Percentiles rank a stretch among this genome's conserved stretches.
These are phyloP conservation scores for Glyptemys insculpta DNA, from an alignment of 2,797 vertebrate genomes.

Conservation along the genomic window DNA sequence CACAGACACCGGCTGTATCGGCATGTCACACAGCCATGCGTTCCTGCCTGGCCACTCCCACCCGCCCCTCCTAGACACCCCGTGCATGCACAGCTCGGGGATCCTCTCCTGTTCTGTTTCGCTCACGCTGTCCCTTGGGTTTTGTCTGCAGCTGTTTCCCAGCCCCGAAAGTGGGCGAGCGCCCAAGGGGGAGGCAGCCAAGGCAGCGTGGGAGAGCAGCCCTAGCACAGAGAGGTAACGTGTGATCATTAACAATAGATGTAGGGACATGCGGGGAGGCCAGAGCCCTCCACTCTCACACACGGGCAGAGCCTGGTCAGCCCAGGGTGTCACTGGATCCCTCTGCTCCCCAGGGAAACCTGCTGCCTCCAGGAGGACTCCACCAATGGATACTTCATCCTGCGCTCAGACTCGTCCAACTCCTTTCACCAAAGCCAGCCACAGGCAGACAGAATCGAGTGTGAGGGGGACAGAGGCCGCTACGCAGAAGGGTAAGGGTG, in stretches of 20 bases:
- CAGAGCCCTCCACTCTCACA: no score
- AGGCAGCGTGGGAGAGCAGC: neutral
- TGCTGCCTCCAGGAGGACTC: neutral
- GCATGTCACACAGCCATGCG: no score
- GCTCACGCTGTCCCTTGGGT: neutral
- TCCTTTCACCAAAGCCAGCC: neutral
- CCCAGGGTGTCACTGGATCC: neutral
- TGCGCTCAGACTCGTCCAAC: neutral
- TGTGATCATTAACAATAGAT: neutral
- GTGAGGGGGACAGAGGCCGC: neutral
- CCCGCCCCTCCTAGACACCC: rapidly evolving
- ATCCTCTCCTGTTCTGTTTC: neutral
- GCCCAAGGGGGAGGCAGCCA: neutral
- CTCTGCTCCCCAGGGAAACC: neutral
- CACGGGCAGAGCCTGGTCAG: neutral
- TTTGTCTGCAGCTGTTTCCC: neutral
- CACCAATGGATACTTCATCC: neutral
- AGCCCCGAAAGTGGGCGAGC: neutral
- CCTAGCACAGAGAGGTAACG: slow-evolving; percentile 55
- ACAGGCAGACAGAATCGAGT: neutral
- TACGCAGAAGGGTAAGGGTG: neutral
- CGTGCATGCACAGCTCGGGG: rapidly evolving
- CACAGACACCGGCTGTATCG: rapidly evolving
- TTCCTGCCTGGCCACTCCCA: no score
- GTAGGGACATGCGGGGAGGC: neutral